Conservation (phyloP, 2,888 invertebrate genomes). For the Urechis unicinctus region DNA sequence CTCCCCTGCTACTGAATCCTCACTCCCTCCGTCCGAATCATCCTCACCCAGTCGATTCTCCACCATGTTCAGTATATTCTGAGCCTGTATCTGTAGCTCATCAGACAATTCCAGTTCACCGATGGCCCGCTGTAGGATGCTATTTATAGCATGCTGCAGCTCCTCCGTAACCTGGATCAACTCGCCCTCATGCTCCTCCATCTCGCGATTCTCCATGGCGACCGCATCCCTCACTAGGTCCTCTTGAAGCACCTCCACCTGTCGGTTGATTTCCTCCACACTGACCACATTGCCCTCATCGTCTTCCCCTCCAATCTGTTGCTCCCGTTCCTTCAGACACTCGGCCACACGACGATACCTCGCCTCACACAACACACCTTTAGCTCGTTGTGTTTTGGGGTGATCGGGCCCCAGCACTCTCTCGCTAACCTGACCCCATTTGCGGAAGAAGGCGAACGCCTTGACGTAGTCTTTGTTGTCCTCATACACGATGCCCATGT, state of each 20-base stretch:
- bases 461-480: constrained; percentile 46
- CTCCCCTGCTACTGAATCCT: no score
- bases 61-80: no score
- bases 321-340: constrained; percentile 8
- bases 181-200: neutral
- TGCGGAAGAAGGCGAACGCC: constrained; percentile 46
- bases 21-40: no score
- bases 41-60: no score
- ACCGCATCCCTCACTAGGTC: neutral
- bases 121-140: neutral
- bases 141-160: neutral
- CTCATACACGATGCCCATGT: constrained; percentile 47
- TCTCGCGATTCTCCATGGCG: neutral
- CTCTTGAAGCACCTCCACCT: constrained; percentile 12
- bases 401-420: constrained; percentile 46
- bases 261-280: constrained; percentile 12
- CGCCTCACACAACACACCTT: constrained; percentile 43
- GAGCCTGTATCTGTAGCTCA: no score
- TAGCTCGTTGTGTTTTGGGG: constrained; percentile 46
- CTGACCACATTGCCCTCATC: constrained; percentile 7
- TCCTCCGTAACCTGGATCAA: neutral
- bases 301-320: neutral
- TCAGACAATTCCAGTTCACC: neutral
- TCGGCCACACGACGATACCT: constrained; percentile 41
- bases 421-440: constrained; percentile 45